These are phyloP conservation scores for Emys orbicularis DNA, from an alignment of 2,797 vertebrate genomes.

Conservation along the genomic window DNA sequence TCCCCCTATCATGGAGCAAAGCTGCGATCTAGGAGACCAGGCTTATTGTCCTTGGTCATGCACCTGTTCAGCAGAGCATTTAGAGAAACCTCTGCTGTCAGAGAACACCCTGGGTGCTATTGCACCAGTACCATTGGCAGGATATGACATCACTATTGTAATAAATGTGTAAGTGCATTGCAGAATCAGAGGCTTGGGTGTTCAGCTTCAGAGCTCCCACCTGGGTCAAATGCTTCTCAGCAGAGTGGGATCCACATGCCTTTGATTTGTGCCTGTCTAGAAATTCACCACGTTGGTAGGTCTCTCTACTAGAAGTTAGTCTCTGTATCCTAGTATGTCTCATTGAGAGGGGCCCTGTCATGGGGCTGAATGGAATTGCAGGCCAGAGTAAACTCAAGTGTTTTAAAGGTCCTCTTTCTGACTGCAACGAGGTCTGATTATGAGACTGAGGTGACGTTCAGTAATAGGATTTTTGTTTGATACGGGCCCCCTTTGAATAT, in stretches of 20 bases:
- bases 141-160: background rate
- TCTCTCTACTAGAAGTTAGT: background rate
- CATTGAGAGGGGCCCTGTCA: background rate
- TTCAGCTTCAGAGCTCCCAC: background rate
- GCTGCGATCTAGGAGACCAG: background rate
- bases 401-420: background rate
- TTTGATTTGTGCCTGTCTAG: background rate
- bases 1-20: background rate
- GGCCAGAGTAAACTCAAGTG: background rate
- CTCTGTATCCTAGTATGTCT: background rate
- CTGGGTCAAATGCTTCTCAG: background rate
- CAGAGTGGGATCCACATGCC: background rate
- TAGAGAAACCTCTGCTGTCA: background rate
- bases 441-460: background rate
- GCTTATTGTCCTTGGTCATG: background rate
- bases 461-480: background rate
- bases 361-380: background rate
- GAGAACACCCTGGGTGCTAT: background rate
- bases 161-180: background rate
- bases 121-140: background rate
- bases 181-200: background rate
- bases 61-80: background rate
- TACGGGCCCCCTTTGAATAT: fast-evolving
- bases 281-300: background rate
- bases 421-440: background rate